Evolutionary conservation across 1,140 invertebrate genomes (phyloP).

Genomic region (Drosophila kikkawai): DNA sequence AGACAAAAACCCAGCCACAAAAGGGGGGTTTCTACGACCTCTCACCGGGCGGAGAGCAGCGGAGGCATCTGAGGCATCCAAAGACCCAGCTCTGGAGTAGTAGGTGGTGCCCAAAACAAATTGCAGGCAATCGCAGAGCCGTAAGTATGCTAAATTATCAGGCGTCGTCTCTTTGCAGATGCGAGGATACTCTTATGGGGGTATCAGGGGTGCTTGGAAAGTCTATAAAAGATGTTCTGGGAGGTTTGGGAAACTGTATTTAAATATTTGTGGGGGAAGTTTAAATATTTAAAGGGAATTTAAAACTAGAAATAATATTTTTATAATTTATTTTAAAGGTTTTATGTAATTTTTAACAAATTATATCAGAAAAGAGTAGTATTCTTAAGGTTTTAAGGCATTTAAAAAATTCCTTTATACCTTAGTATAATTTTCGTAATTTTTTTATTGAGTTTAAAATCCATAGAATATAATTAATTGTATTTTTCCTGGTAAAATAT

Average conservation of each 20-base stretch:
- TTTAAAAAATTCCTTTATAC: background rate
- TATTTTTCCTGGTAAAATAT: background rate
- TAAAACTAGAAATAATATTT: background rate
- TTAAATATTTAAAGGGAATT: background rate
- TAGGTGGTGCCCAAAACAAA: constrained; percentile 81
- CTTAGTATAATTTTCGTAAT: background rate
- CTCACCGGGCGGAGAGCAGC: constrained; percentile 57
- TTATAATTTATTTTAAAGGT: too few species aligned
- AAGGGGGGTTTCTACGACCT: constrained; percentile 47
- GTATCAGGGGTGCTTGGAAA: background rate
- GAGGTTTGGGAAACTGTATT: background rate
- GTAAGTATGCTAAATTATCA: constrained; percentile 82
- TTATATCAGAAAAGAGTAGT: too few species aligned
- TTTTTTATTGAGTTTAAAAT: background rate
- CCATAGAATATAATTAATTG: background rate
- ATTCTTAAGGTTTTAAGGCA: too few species aligned
- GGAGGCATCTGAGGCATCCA: constrained; percentile 21
- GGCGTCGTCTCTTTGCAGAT: constrained; percentile 63
- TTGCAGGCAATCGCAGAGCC: constrained; percentile 77
- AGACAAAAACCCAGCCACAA: constrained; percentile 33
- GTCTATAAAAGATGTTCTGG: background rate
- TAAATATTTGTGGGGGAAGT: background rate
- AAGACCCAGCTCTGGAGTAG: constrained; percentile 49
- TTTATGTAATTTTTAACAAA: background rate
- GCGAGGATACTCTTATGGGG: constrained; percentile 17